Percentiles rank a stretch among this genome's conserved stretches.
Conservation (phyloP, 2,797 vertebrate genomes). For the Picus viridis region DNA sequence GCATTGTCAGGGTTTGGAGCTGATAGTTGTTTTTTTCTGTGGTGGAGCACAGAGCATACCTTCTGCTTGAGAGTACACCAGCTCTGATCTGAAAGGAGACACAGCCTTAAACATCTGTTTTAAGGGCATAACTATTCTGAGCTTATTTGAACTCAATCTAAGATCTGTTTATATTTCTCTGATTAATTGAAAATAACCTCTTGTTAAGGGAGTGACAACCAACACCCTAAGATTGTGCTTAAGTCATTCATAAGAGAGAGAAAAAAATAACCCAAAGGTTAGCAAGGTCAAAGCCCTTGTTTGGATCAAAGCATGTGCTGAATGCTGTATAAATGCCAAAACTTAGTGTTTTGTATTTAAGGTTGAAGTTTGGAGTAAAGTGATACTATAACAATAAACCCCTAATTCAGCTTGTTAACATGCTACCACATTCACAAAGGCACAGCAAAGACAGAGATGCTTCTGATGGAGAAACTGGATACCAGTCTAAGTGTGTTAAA, state of each 20-base stretch:
- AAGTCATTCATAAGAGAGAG: constrained; percentile 18
- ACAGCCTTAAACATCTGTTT: constrained; percentile 64
- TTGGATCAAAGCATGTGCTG: constrained; percentile 64
- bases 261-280: constrained; percentile 38
- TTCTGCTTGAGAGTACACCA: constrained; percentile 20
- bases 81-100: constrained; percentile 55
- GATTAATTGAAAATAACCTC: constrained; percentile 71
- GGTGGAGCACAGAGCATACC: neutral
- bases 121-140: constrained; percentile 3
- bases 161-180: constrained; percentile 61
- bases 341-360: constrained; percentile 50
- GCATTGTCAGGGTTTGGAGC: neutral
- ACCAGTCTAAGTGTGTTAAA: neutral
- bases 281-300: constrained; percentile 59
- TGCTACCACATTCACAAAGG: neutral
- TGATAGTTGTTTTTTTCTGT: neutral
- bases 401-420: constrained; percentile 33
- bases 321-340: constrained; percentile 57
- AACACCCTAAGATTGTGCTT: constrained; percentile 45
- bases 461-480: neutral
- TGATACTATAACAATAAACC: constrained; percentile 54
- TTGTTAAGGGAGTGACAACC: constrained; percentile 57
- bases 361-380: constrained; percentile 58
- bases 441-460: neutral
- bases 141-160: constrained; percentile 52